Evolutionary conservation across 2,113 vertebrate genomes (phyloP).

Genomic region (Brachypodius melanocephalos): DNA sequence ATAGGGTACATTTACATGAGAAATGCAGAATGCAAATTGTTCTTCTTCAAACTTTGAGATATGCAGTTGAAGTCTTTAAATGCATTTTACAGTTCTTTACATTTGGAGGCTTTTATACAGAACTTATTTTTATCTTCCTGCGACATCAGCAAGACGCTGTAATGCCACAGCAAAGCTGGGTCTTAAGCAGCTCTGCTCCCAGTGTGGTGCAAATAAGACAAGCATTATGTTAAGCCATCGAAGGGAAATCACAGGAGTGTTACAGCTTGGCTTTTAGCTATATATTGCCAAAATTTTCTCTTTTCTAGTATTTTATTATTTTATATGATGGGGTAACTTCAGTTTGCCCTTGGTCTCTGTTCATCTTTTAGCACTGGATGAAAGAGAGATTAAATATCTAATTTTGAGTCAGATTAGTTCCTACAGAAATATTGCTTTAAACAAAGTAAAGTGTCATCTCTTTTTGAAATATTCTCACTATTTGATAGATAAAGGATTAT

Average conservation of each 20-base stretch:
- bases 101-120: neutral
- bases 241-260: neutral
- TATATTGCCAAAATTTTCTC: neutral
- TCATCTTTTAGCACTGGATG: neutral
- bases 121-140: constrained; percentile 40
- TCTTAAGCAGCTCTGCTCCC: constrained; percentile 7
- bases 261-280: neutral
- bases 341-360: neutral
- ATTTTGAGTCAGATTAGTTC: neutral
- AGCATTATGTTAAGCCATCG: neutral
- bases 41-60: neutral
- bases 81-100: constrained; percentile 5
- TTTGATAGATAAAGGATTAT: neutral
- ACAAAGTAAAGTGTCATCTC: neutral
- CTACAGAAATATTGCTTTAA: neutral
- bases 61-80: neutral
- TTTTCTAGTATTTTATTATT: neutral
- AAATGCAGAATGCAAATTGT: constrained; percentile 43
- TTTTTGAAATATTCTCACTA: neutral
- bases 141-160: constrained; percentile 22
- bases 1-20: constrained; percentile 52
- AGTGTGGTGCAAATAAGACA: constrained; percentile 3
- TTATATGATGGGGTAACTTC: neutral
- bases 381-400: neutral
- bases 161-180: neutral